These are phyloP conservation scores for Pelagia noctiluca DNA, from an alignment of 30 jellyfish, hydroid and myxozoan species.

Conservation along the genomic window DNA sequence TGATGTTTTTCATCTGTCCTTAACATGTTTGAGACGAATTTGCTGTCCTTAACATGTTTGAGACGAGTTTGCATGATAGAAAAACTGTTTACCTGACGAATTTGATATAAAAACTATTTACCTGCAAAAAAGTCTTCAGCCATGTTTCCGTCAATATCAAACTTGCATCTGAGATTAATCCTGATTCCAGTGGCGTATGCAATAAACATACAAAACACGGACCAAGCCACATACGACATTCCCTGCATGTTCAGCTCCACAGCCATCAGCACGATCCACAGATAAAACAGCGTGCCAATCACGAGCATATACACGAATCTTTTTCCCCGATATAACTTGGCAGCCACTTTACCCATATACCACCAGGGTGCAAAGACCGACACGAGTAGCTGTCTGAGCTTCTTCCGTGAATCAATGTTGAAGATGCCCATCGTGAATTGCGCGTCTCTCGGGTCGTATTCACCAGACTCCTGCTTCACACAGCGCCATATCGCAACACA, in stretches of 20 bases:
- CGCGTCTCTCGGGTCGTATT: constrained; percentile 41
- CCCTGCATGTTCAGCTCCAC: constrained; percentile 71
- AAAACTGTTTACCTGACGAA: no score
- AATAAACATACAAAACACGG: constrained; percentile 70
- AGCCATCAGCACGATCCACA: constrained; percentile 84
- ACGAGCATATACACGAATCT: constrained; percentile 45
- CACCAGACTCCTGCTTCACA: constrained; percentile 76
- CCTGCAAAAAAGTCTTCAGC: constrained; percentile 86
- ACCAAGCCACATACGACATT: constrained; percentile 87
- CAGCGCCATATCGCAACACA: constrained; percentile 86
- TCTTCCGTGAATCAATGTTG: neutral
- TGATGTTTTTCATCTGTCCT: no score
- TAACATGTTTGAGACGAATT: neutral
- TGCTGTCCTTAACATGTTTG: neutral
- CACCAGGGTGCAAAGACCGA: constrained; percentile 74
- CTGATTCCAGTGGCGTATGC: constrained; percentile 85
- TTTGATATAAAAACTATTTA: neutral
- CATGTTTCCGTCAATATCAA: constrained; percentile 89
- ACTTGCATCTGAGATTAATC: constrained; percentile 75
- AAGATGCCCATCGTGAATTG: constrained; percentile 55
- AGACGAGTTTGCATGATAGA: neutral
- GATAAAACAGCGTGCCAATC: constrained; percentile 67
- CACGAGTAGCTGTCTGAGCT: constrained; percentile 17
- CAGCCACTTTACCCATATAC: constrained; percentile 49
- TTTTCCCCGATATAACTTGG: constrained; percentile 27